Base-by-base conservation (phyloP, 2,888 invertebrate genomes). In the Merodon equestris region DNA sequence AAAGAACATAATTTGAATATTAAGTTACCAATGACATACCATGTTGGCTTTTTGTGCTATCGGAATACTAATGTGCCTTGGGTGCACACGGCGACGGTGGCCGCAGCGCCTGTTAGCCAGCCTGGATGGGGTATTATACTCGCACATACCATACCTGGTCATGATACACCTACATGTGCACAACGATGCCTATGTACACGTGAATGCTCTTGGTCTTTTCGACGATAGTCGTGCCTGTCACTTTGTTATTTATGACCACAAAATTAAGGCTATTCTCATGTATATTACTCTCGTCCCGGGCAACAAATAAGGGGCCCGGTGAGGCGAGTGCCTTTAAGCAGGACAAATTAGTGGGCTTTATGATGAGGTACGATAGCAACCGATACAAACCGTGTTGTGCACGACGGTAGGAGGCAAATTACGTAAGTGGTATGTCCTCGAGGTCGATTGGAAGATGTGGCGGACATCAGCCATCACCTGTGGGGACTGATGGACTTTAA, bases 261-360 rank as follows among this genome's bases (percentile, higher is more conserved):
- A 79, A 79, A 79, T 79, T 79, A 74, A 79, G 79, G 79, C 73
- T 70, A 79, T 79, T 79, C 79, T 79, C 79, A 70, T 79, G 74
- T 79, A 74, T 79, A 79, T 79, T 68, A 79, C 74, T 79, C 79
- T 60, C 71, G 74, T 53, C 54, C 58, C 38, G 12, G 51, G 44
- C 40, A 15, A 58, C 44, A 45, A 40, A 40, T 38, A 47, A 1
- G 18, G 13, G 48, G n/a, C n/a, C 10, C 27, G 50, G 40, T 38
- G 57, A 51, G 40, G 44, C 34, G 48, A 54, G 63, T 67, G 54
- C 63, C 79, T 79, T 79, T 79, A 79, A 79, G 79, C 79, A 74
- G 79, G 74, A 79, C 79, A 79, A 79, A 79, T 79, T 79, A 79
- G 79, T 79, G 74, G 79, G 79, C 74, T 79, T 79, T 79, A 74